Base-by-base conservation (phyloP, 1,140 invertebrate species). In the Saxidomus purpurata region DNA sequence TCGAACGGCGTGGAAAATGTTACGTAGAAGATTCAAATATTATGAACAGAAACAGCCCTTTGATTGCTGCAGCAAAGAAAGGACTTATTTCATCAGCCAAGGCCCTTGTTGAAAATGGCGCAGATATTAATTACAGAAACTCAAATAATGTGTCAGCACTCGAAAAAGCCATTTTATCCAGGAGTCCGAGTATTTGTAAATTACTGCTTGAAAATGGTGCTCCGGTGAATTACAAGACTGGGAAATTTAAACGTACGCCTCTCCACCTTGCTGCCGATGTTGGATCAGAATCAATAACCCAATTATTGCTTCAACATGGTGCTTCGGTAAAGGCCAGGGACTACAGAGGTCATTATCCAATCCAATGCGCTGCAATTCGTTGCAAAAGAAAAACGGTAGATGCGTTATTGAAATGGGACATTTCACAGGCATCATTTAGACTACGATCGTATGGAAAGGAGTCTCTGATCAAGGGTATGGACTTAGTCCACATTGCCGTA, bases 181-280 rank as follows among this genome's bases (percentile, higher is more conserved):
- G 67, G 11, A 11, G 31, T 25, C 0, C 25, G 17, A 38, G 38
- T 40, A 4, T 49, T 19, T 38, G 59, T 40, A 71, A 85, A 52
- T 11, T 47, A 13, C 63, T 85, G 6, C 8, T 74, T 11, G 43
- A 69, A 47, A 63, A 74, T 28, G 67, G 43, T 4, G 61, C 82
- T 4, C 40, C 6, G 0, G 13, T 74, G 15, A 36, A 74, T 67
- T 19, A 22, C 9, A 71, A 71, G 38, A 34, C 3, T 52, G 43
- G 25, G 0, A 85, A 85, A 74, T 85, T 28, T 38, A 69, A 85
- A 38, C 19, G 67, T 15, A 71, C 82, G 0, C 82, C 63, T 25
- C 49, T 85, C 17, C 82, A 85, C 31, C 34, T 84, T 47, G 61
- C 59, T 47, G 81, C 81, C 25, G 81, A 84, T 43, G 22, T 67